A percentile compares a stretch with the other conserved stretches of the same genome.
These are phyloP conservation scores for Neostethus bicornis DNA, from an alignment of 2,797 vertebrate genomes.

Conservation along the genomic window DNA sequence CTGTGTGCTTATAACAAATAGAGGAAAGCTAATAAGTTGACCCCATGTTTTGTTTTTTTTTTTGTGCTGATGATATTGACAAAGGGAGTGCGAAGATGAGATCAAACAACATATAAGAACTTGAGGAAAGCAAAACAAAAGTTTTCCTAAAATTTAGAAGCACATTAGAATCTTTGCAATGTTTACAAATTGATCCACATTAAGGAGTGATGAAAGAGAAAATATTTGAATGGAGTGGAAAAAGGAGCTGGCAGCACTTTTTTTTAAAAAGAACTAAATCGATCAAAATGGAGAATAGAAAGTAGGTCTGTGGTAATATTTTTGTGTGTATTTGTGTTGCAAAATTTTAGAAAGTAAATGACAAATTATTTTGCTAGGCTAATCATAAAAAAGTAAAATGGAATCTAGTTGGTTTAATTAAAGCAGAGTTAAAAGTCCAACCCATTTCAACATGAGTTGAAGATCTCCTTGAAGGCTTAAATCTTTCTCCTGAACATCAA, in stretches of 20 bases:
- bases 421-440: conserved; percentile 1
- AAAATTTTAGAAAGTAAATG: background rate
- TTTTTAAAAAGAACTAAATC: no score
- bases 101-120: no score
- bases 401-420: background rate
- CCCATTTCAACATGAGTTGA: conserved; percentile 13
- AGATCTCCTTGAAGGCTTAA: background rate
- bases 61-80: background rate
- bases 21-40: background rate
- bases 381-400: conserved; percentile 2
- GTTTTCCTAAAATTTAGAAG: background rate
- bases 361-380: conserved; percentile 2
- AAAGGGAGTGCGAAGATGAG: background rate
- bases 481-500: conserved; percentile 3
- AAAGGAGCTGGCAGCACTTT: background rate
- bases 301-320: no score
- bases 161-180: background rate
- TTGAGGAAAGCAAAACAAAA: background rate
- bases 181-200: background rate
- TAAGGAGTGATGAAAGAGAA: background rate
- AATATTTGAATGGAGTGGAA: background rate
- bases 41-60: background rate
- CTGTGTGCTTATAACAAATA: background rate
- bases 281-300: no score
- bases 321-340: background rate